A percentile compares a stretch with the other conserved stretches of the same genome.
Conservation (phyloP, 2,888 invertebrate genomes). For the Phortica okadai region DNA sequence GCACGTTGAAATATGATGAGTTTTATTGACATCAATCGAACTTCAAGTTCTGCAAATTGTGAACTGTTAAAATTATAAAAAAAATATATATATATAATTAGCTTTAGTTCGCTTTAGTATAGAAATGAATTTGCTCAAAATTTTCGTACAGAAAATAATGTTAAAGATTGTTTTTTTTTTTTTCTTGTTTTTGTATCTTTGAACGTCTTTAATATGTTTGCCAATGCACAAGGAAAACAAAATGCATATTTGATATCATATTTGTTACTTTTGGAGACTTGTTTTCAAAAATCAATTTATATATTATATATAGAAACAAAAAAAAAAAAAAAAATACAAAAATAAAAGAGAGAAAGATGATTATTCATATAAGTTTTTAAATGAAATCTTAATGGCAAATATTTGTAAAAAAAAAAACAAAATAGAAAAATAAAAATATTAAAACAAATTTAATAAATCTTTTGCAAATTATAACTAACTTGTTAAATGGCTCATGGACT, state of each 20-base stretch:
- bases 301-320: neutral
- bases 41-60: no score
- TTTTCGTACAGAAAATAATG: no score
- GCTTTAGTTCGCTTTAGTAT: no score
- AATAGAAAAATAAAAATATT: neutral
- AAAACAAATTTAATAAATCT: slow-evolving; percentile 4
- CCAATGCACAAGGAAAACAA: neutral
- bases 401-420: slow-evolving; percentile 28
- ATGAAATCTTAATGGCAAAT: slow-evolving; percentile 27
- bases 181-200: no score
- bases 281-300: slow-evolving; percentile 5
- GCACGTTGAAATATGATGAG: no score
- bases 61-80: no score
- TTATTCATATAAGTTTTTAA: slow-evolving; percentile 25
- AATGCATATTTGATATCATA: slow-evolving; percentile 14
- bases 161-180: no score
- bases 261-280: slow-evolving; percentile 27
- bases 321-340: neutral
- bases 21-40: no score
- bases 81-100: no score
- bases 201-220: neutral
- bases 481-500: no score
- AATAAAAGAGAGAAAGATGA: slow-evolving; percentile 8
- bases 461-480: neutral
- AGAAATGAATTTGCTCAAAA: no score